Percentiles rank a stretch among this genome's conserved stretches.
These are phyloP conservation scores for Glareola pratincola DNA, from an alignment of 2,113 vertebrate species.

Conservation along the genomic window DNA sequence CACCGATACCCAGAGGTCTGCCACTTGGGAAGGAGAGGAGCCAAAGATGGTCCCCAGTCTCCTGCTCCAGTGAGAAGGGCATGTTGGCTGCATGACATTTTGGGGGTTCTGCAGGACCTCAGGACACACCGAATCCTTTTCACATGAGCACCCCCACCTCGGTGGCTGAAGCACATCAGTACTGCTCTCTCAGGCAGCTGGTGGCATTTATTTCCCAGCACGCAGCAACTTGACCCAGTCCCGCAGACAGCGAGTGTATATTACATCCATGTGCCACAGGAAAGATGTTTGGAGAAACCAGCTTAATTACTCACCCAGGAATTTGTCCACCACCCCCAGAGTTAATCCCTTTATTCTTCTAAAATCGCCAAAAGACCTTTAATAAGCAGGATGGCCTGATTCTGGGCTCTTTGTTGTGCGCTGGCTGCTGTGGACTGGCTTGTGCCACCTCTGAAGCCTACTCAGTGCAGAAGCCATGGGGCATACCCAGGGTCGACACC, in stretches of 20 bases:
- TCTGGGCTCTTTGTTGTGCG: background rate
- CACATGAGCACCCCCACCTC: background rate
- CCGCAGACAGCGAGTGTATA: rapidly evolving
- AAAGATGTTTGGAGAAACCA: background rate
- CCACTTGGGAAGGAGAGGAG: background rate
- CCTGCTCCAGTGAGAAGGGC: background rate
- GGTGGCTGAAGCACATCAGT: background rate
- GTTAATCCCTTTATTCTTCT: background rate
- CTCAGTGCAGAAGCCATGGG: background rate
- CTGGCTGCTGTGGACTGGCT: background rate
- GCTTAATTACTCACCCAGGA: background rate
- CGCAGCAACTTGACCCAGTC: background rate
- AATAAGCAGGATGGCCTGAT: background rate
- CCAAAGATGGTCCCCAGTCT: background rate
- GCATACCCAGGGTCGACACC: rapidly evolving
- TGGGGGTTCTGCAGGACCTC: background rate
- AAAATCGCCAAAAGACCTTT: background rate
- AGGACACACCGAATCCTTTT: background rate
- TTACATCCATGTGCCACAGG: background rate
- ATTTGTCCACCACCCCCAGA: background rate
- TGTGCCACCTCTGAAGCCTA: background rate
- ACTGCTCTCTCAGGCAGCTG: background rate
- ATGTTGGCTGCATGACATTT: background rate
- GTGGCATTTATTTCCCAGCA: background rate
- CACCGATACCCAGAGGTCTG: background rate